Evolutionary conservation across 2,888 invertebrate species (phyloP).

Genomic region (Cataglyphis altisquamis): DNA sequence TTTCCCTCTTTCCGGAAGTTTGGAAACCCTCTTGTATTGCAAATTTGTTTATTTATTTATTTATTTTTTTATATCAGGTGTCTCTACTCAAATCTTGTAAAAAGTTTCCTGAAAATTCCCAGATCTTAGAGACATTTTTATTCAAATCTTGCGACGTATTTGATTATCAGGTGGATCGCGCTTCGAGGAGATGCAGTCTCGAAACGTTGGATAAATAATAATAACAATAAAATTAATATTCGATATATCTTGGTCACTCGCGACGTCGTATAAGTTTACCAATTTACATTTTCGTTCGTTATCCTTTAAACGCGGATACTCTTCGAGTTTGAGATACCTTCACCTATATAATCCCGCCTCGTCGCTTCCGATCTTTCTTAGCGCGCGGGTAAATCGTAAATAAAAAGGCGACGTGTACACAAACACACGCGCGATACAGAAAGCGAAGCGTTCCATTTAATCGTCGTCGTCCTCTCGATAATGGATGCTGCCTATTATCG

Average conservation of each 20-base stretch:
- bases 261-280: too few species aligned
- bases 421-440: neutral
- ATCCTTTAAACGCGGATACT: neutral
- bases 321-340: neutral
- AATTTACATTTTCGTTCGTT: too few species aligned
- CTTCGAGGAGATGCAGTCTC: neutral
- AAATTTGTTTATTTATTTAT: neutral
- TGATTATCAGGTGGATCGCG: neutral
- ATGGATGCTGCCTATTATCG: slow-evolving; percentile 51
- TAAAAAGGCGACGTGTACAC: neutral
- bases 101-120: too few species aligned
- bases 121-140: too few species aligned
- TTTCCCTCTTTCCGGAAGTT: neutral
- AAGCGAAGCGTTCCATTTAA: slow-evolving; percentile 43
- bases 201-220: neutral
- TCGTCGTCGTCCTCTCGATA: slow-evolving; percentile 44
- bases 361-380: slow-evolving; percentile 5
- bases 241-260: too few species aligned
- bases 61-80: too few species aligned
- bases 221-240: neutral
- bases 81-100: too few species aligned
- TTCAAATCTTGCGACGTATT: neutral
- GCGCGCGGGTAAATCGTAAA: neutral
- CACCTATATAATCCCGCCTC: neutral
- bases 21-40: neutral